Evolutionary conservation across 2,888 invertebrate species (phyloP), one percentile per base, ranked within the genome.

Genomic region (Pantelozetes paolii): DNA sequence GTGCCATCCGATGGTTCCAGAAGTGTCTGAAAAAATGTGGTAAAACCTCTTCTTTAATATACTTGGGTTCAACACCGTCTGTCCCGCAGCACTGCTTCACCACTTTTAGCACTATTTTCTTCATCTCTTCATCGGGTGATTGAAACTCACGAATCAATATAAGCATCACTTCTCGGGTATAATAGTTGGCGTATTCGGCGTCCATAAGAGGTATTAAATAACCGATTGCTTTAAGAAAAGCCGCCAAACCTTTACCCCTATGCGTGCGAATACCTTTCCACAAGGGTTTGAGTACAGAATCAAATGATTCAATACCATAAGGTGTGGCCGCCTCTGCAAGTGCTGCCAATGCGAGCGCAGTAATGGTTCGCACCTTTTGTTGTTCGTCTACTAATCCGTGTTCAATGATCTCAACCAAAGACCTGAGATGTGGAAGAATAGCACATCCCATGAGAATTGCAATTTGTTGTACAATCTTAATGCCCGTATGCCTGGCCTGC

Each of bases 101-200:
- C 76, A 98, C 92, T 87, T 99, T 99, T 77, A 99, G 86, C 0
- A 99, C 99, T 85, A 99, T 99, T 82, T 99, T 99, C 84, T 99
- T 99, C 99, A 99, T 99, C 86, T 99, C 99, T 83, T 99, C 99
- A 83, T 99, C 99, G 0, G 99, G 99, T 74, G 98, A 98, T 84
- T 97, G 97, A 83, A 99, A 99, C 86, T 99, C 99, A 83, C 99
- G 88, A 80, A 99, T 98, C 32, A 99, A 86, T 83, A 99, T 99
- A 83, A 95, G 85, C 96, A 96, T 96, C 82, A 97, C 99, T 89
- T 99, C 99, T 79, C 97, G 88, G 0, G 99, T 99, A 82, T 99
- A 99, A 83, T 99, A 99, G 83, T 97, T 98, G 0, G 99, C 99
- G 81, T 99, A 99, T 84, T 99, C 99, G 74, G 97, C 97, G 81